Base-by-base conservation (phyloP, 2,797 vertebrate genomes). In the Scolopax bukidnonensis region DNA sequence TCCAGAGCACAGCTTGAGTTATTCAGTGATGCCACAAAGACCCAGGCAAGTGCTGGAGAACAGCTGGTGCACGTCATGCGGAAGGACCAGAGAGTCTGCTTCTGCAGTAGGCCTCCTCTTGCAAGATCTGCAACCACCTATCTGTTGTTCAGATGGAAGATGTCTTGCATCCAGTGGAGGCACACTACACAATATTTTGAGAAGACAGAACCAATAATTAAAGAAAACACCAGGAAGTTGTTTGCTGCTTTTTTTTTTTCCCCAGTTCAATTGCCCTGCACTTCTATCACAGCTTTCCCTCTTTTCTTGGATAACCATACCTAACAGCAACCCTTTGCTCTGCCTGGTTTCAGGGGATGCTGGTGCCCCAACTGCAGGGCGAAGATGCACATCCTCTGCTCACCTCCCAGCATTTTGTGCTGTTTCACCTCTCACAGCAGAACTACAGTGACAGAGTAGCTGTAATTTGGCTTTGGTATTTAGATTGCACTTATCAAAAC, bases 391-490 rank as follows among this genome's bases (percentile, higher is more conserved):
- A n/a, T 40, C 32, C 38, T 81, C 38, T 65, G 23, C 70, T 76
- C 12, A 11, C 3, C 27, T 95, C 10, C 12, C 51, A 54, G 38
- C 36, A 33, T 77, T 91, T 40, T 69, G 43, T 60, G 32, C 28
- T 73, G 33, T 88, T 74, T 77, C 1, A 0, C 32, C 28, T 82
- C 74, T 68, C 32, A 16, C 1, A 1, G 53, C 68, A 93, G 56
- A 89, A 28, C 40, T 30, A 14, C 47, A 50, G 17, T 60, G 70
- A 45, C 32, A 90, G 11, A 15, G 48, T 78, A 79, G 33, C 20
- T 87, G n/a, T 71, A 59, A 86, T 78, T 91, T 79, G 67, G 11
- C 59, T 90, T 91, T 41, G 48, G 51, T 73, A 56, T 95, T 90
- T 94, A 67, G 79, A 86, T 59, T 69, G 41, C 61, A 47, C 17